Evolutionary conservation across 2,113 vertebrate species (phyloP).

Genomic region (Corythornis vintsioides): DNA sequence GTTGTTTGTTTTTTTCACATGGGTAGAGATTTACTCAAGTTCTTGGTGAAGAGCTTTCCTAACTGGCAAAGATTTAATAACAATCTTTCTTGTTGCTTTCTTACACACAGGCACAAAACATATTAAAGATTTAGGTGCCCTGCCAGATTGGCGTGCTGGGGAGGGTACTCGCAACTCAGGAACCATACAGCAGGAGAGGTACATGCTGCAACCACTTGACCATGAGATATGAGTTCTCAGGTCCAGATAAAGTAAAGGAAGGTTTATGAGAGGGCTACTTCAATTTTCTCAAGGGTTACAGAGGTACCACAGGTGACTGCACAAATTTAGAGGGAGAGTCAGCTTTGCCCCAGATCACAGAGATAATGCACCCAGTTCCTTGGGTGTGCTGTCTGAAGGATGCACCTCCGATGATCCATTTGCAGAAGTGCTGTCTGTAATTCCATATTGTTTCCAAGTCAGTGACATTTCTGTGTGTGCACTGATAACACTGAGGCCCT

Average conservation of each 20-base stretch:
- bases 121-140: neutral
- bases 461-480: neutral
- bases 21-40: neutral
- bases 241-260: neutral
- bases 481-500: neutral
- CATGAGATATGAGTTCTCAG: neutral
- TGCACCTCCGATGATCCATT: neutral
- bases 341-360: neutral
- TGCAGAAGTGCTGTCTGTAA: neutral
- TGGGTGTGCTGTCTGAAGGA: neutral
- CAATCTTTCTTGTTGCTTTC: neutral
- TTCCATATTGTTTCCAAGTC: conserved; percentile 19
- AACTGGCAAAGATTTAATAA: neutral
- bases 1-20: neutral
- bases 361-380: neutral
- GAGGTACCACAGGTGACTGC: neutral
- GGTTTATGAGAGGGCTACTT: neutral
- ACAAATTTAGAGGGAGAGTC: neutral
- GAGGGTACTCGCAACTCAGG: neutral
- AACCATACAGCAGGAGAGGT: neutral
- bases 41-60: neutral
- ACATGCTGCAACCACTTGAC: neutral
- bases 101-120: neutral
- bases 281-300: neutral
- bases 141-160: neutral